phyloP scores from a whole-genome alignment of 2,888 invertebrate species.

The Epirrita christyi region DNA sequence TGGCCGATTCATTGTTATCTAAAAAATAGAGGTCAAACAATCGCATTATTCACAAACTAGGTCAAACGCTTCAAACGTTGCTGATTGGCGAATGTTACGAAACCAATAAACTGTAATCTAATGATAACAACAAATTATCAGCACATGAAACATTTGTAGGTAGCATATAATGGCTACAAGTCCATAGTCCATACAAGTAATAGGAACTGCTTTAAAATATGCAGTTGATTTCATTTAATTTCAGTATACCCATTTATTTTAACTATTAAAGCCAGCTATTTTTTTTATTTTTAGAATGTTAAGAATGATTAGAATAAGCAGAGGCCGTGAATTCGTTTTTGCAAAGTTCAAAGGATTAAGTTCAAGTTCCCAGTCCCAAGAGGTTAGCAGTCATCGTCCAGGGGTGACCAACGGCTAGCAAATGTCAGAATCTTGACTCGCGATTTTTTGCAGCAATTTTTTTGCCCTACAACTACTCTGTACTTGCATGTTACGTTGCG shows the following conservation, averaged over 20 bases:
- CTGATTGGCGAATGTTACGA: slow-evolving; percentile 36
- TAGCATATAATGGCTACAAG: slow-evolving; percentile 2
- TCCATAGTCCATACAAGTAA: not conserved
- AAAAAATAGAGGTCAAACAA: slow-evolving; percentile 21
- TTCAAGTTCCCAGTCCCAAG: slow-evolving; percentile 77
- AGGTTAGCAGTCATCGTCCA: slow-evolving; percentile 78
- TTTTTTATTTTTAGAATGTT: too few relatives aligned
- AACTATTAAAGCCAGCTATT: too few relatives aligned
- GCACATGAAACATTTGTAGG: slow-evolving; percentile 10
- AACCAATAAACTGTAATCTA: slow-evolving; percentile 32
- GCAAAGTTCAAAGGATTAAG: slow-evolving; percentile 50
- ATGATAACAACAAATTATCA: slow-evolving; percentile 26
- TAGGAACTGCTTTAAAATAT: not conserved
- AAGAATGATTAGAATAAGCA: too few relatives aligned
- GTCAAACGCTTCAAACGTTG: slow-evolving; percentile 21
- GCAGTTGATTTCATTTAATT: too few relatives aligned
- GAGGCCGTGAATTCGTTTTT: slow-evolving; percentile 3
- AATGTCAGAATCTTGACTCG: slow-evolving; percentile 42
- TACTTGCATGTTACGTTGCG: not conserved
- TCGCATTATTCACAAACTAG: slow-evolving; percentile 28
- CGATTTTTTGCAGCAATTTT: slow-evolving; percentile 45
- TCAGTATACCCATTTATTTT: too few relatives aligned
- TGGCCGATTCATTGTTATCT: slow-evolving; percentile 7
- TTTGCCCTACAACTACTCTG: slow-evolving; percentile 40
- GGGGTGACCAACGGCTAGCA: slow-evolving; percentile 78